Evolutionary conservation across 2,113 vertebrate genomes (phyloP).

Genomic region (Calidris pygmaea): DNA sequence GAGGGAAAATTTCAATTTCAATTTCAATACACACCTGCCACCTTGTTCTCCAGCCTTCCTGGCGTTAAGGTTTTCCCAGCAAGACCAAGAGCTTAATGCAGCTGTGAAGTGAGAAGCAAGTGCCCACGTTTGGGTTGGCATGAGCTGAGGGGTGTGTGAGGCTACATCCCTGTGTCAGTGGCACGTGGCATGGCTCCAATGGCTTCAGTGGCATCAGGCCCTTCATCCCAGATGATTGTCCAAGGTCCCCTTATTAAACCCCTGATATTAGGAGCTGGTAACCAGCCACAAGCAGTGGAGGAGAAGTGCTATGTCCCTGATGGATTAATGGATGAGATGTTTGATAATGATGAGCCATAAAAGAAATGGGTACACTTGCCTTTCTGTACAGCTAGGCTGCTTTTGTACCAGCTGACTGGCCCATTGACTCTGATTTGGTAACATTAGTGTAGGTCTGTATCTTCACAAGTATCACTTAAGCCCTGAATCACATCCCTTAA

Average conservation of each 20-base stretch:
- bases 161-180: accelerated
- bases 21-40: not conserved
- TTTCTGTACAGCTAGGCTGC: not conserved
- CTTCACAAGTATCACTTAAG: not conserved
- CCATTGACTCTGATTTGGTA: not conserved
- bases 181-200: accelerated
- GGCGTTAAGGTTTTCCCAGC: not conserved
- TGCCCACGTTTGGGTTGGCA: accelerated
- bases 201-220: not conserved
- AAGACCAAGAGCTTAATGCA: not conserved
- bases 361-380: not conserved
- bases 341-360: not conserved
- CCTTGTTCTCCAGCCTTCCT: not conserved
- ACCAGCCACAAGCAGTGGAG: not conserved
- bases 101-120: not conserved
- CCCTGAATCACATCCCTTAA: not conserved
- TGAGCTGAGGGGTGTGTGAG: not conserved
- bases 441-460: not conserved
- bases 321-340: not conserved
- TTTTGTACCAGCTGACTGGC: not conserved
- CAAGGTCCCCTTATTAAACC: not conserved
- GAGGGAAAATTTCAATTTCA: not conserved
- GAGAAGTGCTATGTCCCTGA: not conserved
- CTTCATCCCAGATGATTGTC: not conserved
- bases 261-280: not conserved